Base-by-base conservation (phyloP, 2,113 vertebrate genomes). In the Rhinichthys klamathensis region DNA sequence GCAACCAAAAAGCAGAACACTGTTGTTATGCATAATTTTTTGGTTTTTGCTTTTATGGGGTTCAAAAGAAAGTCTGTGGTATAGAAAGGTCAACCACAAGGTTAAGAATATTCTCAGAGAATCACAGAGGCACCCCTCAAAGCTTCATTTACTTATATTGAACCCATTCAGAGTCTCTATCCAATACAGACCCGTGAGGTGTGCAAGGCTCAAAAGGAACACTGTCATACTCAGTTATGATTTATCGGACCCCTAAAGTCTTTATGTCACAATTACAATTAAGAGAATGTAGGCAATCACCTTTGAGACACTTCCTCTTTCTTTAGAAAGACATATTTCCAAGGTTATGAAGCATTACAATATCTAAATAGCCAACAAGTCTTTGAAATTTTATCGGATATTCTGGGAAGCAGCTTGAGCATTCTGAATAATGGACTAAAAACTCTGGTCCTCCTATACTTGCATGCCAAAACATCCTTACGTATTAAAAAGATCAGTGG, bases 231-330 rank as follows among this genome's bases (percentile, higher is more conserved):
- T 69, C 60, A 7, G 16, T 65, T 49, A 82, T 82, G 61, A 82
- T 82, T 69, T 35, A 82, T 51, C 10, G 21, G 44, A 82, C 44
- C 27, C 80, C 41, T 65, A 46, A 46, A 60, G 78, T 80, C 58
- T 80, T 46, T 65, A 80, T 65, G 78, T 63, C 78, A 80, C 58
- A 65, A 46, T 38, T 27, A 30, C 58, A 80, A 38, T 63, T 80
- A 27, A 46, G n/a, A 4, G 63, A 80, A 65, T 80, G 58, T 65
- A 80, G 78, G 78, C 78, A 58, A 63, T 11, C 7, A 25, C 46
- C 15, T 80, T n/a, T 25, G 6, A 46, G n/a, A 77, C 15, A 72
- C 69, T 72, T 41, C 18, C 10, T 44, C 13, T 35, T 23, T 35
- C 27, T 82, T 81, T 49, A 81, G 27, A 65, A 63, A 27, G 58